Evolutionary conservation across 2,797 vertebrate genomes (phyloP), one percentile per base, ranked within the genome.

Genomic region (Crenichthys baileyi): DNA sequence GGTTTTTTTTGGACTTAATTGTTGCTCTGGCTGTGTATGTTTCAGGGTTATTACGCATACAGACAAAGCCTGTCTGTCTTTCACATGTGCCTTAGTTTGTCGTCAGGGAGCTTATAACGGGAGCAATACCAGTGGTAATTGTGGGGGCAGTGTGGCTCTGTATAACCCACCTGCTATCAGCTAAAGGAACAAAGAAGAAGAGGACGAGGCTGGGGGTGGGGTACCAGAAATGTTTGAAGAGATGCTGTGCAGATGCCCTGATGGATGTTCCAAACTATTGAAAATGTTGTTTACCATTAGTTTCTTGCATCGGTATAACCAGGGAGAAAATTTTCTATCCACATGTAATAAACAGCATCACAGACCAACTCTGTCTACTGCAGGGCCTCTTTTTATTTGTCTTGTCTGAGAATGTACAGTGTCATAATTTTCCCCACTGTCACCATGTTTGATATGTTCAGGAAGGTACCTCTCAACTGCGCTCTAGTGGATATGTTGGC

Each of bases 31-130:
- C 20, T 67, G 63, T 41, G 18, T 31, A 4, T 8, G 11, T 39
- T 39, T 22, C 41, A 5, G 4, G 9, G 63, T 36, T 22, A 39
- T 67, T 39, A 22, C 5, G 5, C 7, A 68, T 44, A 8, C 39
- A 68, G 39, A 68, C 41, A n/a, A 68, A n/a, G 67, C 24, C 39
- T 26, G 67, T 68, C 41, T 68, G 24, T 68, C 67, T 44, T 68
- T n/a, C 11, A 68, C 8, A 11, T 2, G 15, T 68, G n/a, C 46
- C 46, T 68, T 68, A 46, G 41, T 44, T 41, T 68, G 20, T n/a
- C 41, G 46, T 68, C 5, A 7, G 13, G 20, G 12, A 44, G 41
- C 41, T 15, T 68, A 12, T 15, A 41, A 41, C 22, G 2, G 9
- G 22, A 67, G 36, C 36, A 46, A 68, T 68, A n/a, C 24, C 39